Base-by-base conservation (phyloP, 2,888 invertebrate genomes). In the Meliscaeva auricollis region DNA sequence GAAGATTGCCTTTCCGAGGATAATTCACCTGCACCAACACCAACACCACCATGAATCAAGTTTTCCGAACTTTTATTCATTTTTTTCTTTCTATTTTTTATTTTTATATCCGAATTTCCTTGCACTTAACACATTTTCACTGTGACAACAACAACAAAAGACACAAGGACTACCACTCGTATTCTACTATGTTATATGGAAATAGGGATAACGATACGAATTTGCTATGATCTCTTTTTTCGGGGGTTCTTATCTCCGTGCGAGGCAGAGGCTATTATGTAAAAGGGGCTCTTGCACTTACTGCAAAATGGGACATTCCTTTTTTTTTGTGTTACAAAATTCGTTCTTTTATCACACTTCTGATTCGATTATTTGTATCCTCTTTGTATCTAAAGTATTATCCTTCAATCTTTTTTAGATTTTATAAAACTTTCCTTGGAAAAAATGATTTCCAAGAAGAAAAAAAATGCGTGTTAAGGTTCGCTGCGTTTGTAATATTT, bases 1-100 rank as follows among this genome's bases (percentile, higher is more conserved):
- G 91, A 91, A 44, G 91, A 91, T 84, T 91, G 90, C 46, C 89
- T 90, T 79, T 91, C 91, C 15, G 88, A 89, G 48, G 89, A 90
- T 75, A 89, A 88, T 35, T 89, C 89, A 75, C 88, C 87, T 46
- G 69, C 87, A 2, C 87, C 89, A 4, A 89, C 89, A 75, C 88
- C 87, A 41, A 66, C 87, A 2, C 87, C 89, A 4, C 88, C 87
- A 60, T 90, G 89, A 83, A 90, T 89, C 87, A 91, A 87, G 88
- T 89, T 90, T 88, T 91, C 90, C 68, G 90, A 90, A 89, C 90
- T 91, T 90, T 90, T 91, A 89, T 91, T 90, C 91, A 91, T 91
- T 70, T 87, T 87, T 77, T 48, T 26, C 68, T 62, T 58, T 30
- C n/a, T 32, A 17, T 62, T 32, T 30, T 17, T 11, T 38, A 38